Evolutionary conservation across 2,797 vertebrate genomes (phyloP).

Genomic region (Luscinia luscinia): DNA sequence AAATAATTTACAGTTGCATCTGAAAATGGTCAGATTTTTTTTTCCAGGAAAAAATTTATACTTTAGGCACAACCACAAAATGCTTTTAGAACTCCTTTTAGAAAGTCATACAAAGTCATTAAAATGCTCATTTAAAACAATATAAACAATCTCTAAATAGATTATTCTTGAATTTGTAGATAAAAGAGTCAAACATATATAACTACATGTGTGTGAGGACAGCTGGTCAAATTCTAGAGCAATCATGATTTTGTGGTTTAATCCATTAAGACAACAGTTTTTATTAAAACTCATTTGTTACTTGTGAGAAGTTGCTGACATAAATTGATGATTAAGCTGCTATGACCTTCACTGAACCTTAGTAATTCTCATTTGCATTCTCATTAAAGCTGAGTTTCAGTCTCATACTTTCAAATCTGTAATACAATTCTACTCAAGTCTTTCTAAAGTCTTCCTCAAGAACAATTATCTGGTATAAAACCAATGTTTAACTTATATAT

Average conservation of each 20-base stretch:
- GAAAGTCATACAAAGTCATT: not conserved
- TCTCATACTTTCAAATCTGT: constrained; percentile 54
- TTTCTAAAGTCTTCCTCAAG: constrained; percentile 34
- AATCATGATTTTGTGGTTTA: constrained; percentile 55
- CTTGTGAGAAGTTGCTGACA: constrained; percentile 65
- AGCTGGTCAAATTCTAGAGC: constrained; percentile 44
- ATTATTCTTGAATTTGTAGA: not conserved
- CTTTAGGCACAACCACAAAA: not conserved
- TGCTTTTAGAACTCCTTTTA: not conserved
- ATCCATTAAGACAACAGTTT: constrained; percentile 74
- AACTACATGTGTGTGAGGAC: not conserved
- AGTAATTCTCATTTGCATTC: constrained; percentile 67
- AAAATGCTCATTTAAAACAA: not conserved
- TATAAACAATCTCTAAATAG: not conserved
- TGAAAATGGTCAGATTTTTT: not conserved
- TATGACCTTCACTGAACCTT: constrained; percentile 69
- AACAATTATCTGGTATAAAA: constrained; percentile 61
- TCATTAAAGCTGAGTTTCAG: constrained; percentile 66
- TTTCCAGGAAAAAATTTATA: not conserved
- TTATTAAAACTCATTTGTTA: constrained; percentile 72
- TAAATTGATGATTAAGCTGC: constrained; percentile 66
- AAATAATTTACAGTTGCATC: not conserved
- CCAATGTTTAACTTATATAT: constrained; percentile 3
- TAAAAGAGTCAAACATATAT: not conserved
- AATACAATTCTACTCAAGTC: constrained; percentile 28